phyloP scores from a whole-genome alignment of 2,113 vertebrate genomes.

The Rattus norvegicus region DNA sequence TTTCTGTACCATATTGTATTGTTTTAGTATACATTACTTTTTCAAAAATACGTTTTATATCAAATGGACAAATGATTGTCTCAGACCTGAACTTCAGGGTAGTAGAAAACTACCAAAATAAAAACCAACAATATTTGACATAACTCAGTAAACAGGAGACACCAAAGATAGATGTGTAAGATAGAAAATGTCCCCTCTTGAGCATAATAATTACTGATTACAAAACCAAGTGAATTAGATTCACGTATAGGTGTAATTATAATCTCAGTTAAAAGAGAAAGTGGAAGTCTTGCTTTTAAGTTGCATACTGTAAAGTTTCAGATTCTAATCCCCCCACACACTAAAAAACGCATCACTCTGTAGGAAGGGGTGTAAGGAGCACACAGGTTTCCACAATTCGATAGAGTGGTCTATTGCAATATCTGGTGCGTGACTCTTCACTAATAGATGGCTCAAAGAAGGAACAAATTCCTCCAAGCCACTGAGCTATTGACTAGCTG shows the following conservation, averaged over 20 bases:
- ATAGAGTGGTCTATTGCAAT: constrained; percentile 66
- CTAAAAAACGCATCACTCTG: constrained; percentile 39
- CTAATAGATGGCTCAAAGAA: constrained; percentile 63
- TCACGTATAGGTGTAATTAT: constrained; percentile 22
- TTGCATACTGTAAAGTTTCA: not conserved
- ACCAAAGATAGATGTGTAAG: constrained; percentile 13
- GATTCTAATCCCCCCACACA: not conserved
- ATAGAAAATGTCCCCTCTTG: constrained; percentile 11
- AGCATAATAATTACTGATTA: constrained; percentile 53
- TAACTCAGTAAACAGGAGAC: not conserved
- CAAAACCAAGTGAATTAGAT: constrained; percentile 60
- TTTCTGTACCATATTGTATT: not conserved
- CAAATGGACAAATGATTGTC: constrained; percentile 40
- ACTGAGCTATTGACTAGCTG: constrained; percentile 29
- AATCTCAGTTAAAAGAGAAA: constrained; percentile 40
- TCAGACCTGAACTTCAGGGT: constrained; percentile 31
- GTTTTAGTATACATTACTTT: constrained; percentile 37
- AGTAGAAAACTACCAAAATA: constrained; percentile 40
- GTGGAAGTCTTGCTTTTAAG: constrained; percentile 54
- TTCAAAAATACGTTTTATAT: constrained; percentile 27
- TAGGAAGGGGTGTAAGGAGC: not conserved
- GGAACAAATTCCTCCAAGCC: constrained; percentile 64
- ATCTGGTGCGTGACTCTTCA: constrained; percentile 60
- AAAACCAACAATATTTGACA: constrained; percentile 20
- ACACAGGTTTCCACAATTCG: constrained; percentile 52